These are phyloP conservation scores for Xanthorhoe spadicearia DNA, from an alignment of 2,888 invertebrate species.

Conservation along the genomic window DNA sequence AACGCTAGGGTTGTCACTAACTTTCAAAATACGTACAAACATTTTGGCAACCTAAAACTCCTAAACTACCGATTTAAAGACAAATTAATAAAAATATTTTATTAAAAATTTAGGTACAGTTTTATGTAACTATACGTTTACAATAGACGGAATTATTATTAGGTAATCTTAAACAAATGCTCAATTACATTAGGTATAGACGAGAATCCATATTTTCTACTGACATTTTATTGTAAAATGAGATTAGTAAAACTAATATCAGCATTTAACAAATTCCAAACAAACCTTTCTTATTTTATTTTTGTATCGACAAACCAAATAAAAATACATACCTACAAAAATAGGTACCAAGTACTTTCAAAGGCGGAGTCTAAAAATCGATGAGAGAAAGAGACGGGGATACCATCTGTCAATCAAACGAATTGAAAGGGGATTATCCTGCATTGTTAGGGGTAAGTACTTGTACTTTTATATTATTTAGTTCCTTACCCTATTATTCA, in stretches of 20 bases:
- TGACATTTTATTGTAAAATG: no score
- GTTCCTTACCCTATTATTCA: constrained; percentile 14
- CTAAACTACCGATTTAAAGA: no score
- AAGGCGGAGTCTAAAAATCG: constrained; percentile 57
- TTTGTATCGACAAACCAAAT: neutral
- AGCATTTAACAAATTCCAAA: no score
- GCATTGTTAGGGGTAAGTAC: constrained; percentile 40
- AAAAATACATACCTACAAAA: constrained; percentile 5
- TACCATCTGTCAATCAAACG: constrained; percentile 67
- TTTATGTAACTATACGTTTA: no score
- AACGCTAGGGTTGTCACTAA: constrained; percentile 68
- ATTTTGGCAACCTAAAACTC: no score
- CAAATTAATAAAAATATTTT: no score
- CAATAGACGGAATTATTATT: no score
- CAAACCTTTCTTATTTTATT: neutral
- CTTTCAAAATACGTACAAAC: neutral
- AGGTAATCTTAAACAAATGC: no score
- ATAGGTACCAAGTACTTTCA: constrained; percentile 18
- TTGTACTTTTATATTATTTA: constrained; percentile 25
- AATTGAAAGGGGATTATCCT: constrained; percentile 54
- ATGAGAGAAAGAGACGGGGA: constrained; percentile 51
- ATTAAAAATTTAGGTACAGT: no score
- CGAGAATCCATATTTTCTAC: no score
- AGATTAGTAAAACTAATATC: no score
- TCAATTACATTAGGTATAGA: no score